Base-by-base conservation (phyloP, 2,113 vertebrate genomes). In the Neolamprologus sp. region DNA sequence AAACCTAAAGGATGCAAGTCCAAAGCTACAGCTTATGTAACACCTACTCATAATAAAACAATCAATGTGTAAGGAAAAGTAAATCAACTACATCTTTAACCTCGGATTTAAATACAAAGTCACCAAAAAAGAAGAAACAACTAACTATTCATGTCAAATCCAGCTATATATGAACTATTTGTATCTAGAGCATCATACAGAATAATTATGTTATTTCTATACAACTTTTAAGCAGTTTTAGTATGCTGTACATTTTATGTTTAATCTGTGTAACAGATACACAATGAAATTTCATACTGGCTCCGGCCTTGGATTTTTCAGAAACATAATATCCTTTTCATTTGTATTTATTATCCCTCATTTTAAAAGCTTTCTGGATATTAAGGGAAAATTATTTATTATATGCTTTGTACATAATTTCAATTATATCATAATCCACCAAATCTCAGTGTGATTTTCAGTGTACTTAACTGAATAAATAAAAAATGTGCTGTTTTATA, bases 361-460 rank as follows among this genome's bases (percentile, higher is more conserved):
- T 45, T 73, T 73, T 26, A 26, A 73, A 73, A 26, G 14, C 13
- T 9, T 17, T 73, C 8, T 45, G 37, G 65, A 73, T 73, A 45
- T 45, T 45, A 73, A 73, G n/a, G 1, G 21, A 0, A 42, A 42
- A 1, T 45, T 1, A 23, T 26, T 4, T 73, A 26, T 45, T 73
- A 73, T 45, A 45, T 73, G 68, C 8, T 45, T 45, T 73, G 40
- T 45, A 45, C 68, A 45, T 73, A 26, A 73, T 45, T 45, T 17
- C 3, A 45, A 45, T 73, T 17, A 73, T 73, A 16, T 45, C 5
- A 10, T 10, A 45, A 45, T 17, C 21, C 13, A 26, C 3, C 40
- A 73, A 73, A 73, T 73, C 68, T 73, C 40, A 68, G 33, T 65
- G 10, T 73, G 40, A 73, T 17, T 45, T 73, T 45, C 40, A 45